A percentile compares a stretch with the other conserved stretches of the same genome.
Evolutionary conservation across 2,888 invertebrate genomes (phyloP).

Genomic region (Agapetus fuscipes): DNA sequence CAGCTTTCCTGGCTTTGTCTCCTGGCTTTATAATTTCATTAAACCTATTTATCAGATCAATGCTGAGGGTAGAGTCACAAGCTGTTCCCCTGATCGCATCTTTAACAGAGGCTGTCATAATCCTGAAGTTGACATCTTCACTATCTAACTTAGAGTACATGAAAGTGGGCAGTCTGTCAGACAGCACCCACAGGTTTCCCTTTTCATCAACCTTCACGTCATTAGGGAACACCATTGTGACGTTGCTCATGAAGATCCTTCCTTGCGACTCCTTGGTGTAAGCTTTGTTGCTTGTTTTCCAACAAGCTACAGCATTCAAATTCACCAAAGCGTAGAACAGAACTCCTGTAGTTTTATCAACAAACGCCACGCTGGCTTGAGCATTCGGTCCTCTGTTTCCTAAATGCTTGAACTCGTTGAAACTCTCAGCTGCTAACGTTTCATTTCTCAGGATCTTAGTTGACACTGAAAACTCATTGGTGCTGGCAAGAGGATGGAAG

Average conservation of each 20-base stretch:
- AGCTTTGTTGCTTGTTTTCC: slow-evolving; percentile 59
- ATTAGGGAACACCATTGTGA: slow-evolving; percentile 66
- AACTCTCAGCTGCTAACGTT: slow-evolving; percentile 44
- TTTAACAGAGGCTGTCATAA: slow-evolving; percentile 55
- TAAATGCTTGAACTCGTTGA: slow-evolving; percentile 54
- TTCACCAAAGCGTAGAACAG: slow-evolving; percentile 67
- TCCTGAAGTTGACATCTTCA: slow-evolving; percentile 59
- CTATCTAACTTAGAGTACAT: slow-evolving; percentile 55
- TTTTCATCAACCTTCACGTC: slow-evolving; percentile 68
- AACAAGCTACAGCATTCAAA: slow-evolving; percentile 67
- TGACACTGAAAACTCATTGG: slow-evolving; percentile 65
- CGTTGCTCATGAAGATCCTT: slow-evolving; percentile 59
- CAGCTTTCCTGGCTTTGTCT: slow-evolving; percentile 24
- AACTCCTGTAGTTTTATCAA: slow-evolving; percentile 61
- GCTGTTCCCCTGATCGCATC: slow-evolving; percentile 64
- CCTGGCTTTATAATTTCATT: slow-evolving; percentile 41
- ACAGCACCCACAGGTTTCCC: slow-evolving; percentile 63
- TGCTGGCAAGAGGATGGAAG: slow-evolving; percentile 72
- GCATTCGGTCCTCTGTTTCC: slow-evolving; percentile 63
- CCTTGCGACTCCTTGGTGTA: slow-evolving; percentile 64
- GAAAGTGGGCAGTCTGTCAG: slow-evolving; percentile 61
- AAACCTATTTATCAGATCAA: slow-evolving; percentile 46
- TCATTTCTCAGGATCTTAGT: slow-evolving; percentile 57
- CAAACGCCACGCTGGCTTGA: slow-evolving; percentile 63
- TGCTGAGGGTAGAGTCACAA: slow-evolving; percentile 52